Evolutionary conservation across 2,888 invertebrate species (phyloP).

Genomic region (Lucinisca nassula): DNA sequence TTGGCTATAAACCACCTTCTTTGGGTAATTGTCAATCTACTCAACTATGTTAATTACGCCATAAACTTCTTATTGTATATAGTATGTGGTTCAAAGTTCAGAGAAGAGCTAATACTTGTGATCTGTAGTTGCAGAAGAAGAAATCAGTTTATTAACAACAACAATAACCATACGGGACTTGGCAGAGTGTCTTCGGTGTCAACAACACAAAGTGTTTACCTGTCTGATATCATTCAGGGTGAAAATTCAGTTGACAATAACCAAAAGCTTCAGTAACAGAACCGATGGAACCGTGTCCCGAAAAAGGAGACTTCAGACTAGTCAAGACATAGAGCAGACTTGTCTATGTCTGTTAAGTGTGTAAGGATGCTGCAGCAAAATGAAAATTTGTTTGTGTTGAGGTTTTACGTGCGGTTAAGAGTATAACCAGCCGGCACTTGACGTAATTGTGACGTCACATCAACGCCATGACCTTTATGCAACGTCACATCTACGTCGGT

Average conservation of each 20-base stretch:
- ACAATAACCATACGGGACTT: not conserved
- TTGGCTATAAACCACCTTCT: not conserved
- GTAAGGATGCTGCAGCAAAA: no score
- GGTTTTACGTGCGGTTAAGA: no score
- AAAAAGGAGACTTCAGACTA: no score
- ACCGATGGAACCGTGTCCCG: no score
- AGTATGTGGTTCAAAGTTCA: slow-evolving; percentile 7
- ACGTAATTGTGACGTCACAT: no score
- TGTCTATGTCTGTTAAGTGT: no score
- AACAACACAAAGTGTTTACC: not conserved
- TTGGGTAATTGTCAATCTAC: not conserved
- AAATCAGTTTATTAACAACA: not conserved
- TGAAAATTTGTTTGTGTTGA: no score
- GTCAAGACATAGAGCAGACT: no score
- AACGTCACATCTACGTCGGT: no score
- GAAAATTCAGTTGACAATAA: not conserved
- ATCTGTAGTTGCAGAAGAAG: not conserved
- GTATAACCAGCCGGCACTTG: no score
- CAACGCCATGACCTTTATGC: no score
- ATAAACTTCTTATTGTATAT: slow-evolving; percentile 24
- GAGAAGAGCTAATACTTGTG: not conserved
- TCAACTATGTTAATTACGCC: slow-evolving; percentile 17
- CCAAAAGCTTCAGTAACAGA: no score
- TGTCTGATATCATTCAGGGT: not conserved
- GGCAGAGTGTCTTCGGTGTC: not conserved